Base-by-base conservation (phyloP, 1,140 invertebrate species). In the Halyomorpha halys region DNA sequence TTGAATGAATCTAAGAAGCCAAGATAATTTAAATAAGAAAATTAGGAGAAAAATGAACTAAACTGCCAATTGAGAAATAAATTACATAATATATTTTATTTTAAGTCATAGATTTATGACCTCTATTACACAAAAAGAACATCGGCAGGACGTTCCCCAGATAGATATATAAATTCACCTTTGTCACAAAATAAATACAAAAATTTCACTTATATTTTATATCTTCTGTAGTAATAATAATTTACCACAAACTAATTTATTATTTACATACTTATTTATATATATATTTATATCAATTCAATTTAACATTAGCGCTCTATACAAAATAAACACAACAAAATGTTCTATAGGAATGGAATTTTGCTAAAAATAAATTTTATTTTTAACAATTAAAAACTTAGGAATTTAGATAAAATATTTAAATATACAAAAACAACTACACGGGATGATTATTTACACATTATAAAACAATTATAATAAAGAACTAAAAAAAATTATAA, bases 161-260 rank as follows among this genome's bases (percentile, higher is more conserved):
- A 56, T 56, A 23, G 23, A 56, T 49, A 49, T 56, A 56, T 56
- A 56, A 56, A 25, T 56, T 23, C 53, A 56, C 53, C 23, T 56
- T 56, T 56, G 53, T 56, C 53, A 56, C 53, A 56, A 56, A 56
- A 56, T 56, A 56, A 56, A 56, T 56, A 56, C 53, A 56, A 56
- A 56, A 56, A 21, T 56, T 56, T 56, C 15, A 21, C 18, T 25
- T 56, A 21, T 16, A 56, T 23, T 23, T 39, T 39, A 39, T 39
- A 39, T 39, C 34, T 39, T 8, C 34, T 39, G 34, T 13, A 39
- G 34, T 39, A 39, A 39, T 39, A 39, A 39, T 39, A 39, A 39
- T 39, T 39, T 39, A 39, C 34, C 34, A 39, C 34, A 39, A 39
- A 39, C 34, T 39, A 39, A 39, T 39, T 39, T 13, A 39, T 56